Conservation (phyloP, 2,113 vertebrate genomes). For the Furnarius figulus region DNA sequence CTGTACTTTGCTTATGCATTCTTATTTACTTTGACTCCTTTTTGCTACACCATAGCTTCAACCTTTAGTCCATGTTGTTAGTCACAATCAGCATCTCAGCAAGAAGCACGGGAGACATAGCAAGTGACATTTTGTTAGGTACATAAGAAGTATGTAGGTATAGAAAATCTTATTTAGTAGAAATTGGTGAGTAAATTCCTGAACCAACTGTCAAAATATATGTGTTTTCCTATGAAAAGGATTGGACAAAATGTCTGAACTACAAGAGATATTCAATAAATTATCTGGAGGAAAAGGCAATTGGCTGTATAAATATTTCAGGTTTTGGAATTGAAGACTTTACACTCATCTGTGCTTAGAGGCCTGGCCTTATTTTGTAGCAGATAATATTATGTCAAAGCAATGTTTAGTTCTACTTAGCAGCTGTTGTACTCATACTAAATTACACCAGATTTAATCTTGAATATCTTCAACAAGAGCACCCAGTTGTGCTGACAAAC, state of each 20-base stretch:
- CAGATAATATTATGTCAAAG: background rate
- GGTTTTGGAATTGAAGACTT: background rate
- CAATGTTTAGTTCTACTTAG: background rate
- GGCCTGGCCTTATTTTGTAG: slow-evolving; percentile 14
- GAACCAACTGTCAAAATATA: background rate
- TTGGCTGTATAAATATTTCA: slow-evolving; percentile 13
- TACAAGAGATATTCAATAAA: background rate
- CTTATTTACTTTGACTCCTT: background rate
- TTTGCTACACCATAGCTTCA: background rate
- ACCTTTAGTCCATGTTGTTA: background rate
- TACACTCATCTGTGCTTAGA: background rate
- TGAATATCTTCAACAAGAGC: background rate
- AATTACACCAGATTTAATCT: slow-evolving; percentile 19
- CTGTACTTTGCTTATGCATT: background rate
- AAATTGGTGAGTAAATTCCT: background rate
- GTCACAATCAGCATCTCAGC: background rate
- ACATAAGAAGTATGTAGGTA: background rate
- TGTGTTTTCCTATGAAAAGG: background rate
- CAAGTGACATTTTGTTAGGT: background rate
- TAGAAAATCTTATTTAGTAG: background rate
- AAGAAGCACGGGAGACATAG: background rate
- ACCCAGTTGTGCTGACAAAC: slow-evolving; percentile 26
- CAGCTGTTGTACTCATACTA: slow-evolving; percentile 15
- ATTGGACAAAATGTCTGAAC: background rate
- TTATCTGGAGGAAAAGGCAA: background rate